phyloP scores from a whole-genome alignment of 2,113 vertebrate species.

The Dicentrarchus labrax region DNA sequence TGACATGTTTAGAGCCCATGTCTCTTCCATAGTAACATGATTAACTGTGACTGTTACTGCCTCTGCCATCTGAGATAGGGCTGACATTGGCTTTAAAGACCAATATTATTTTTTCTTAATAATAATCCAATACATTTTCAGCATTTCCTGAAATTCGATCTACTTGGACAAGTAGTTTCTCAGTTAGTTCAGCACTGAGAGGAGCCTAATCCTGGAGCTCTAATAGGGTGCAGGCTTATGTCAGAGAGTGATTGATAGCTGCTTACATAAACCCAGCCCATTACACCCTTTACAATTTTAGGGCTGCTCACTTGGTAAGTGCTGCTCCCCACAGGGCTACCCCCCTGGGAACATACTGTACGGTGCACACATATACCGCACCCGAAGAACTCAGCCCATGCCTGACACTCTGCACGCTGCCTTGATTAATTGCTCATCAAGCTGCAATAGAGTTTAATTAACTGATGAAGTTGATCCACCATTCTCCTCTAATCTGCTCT shows the following conservation, averaged over 20 bases:
- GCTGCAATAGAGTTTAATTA: slow-evolving; percentile 86
- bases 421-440: slow-evolving; percentile 88
- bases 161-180: slow-evolving; percentile 51
- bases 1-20: slow-evolving; percentile 35
- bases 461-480: slow-evolving; percentile 82
- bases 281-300: slow-evolving; percentile 68
- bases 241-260: slow-evolving; percentile 79
- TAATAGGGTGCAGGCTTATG: slow-evolving; percentile 76
- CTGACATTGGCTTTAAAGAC: slow-evolving; percentile 26
- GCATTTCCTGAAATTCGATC: slow-evolving; percentile 56
- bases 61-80: slow-evolving; percentile 13
- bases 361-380: slow-evolving; percentile 47
- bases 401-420: slow-evolving; percentile 74
- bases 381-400: slow-evolving; percentile 73
- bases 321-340: slow-evolving; percentile 53
- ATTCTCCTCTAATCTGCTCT: slow-evolving; percentile 77
- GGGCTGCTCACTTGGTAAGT: slow-evolving; percentile 68
- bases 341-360: slow-evolving; percentile 64
- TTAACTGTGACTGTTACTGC: slow-evolving; percentile 49
- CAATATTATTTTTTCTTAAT: slow-evolving; percentile 44
- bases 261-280: slow-evolving; percentile 74
- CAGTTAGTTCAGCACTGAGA: slow-evolving; percentile 49
- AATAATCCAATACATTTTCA: slow-evolving; percentile 44
- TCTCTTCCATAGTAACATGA: slow-evolving; percentile 41
- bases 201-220: slow-evolving; percentile 65